Evolutionary conservation across 2,888 invertebrate genomes (phyloP).

Genomic region (Stegana nigrithorax): DNA sequence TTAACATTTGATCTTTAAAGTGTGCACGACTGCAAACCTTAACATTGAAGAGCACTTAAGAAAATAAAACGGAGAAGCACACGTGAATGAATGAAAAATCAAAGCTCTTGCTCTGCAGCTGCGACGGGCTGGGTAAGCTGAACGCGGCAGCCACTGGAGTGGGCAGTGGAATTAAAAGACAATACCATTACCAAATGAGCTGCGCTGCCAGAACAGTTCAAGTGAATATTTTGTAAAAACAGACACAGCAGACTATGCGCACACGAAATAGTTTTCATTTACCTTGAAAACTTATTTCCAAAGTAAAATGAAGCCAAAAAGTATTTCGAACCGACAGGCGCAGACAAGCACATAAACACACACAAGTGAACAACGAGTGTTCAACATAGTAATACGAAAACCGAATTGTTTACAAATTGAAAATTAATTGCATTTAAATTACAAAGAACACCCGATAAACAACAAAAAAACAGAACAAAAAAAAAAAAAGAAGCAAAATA

Average conservation of each 20-base stretch:
- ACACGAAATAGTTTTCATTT: background rate
- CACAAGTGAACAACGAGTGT: too few species aligned
- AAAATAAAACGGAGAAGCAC: background rate
- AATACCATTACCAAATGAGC: constrained; percentile 1
- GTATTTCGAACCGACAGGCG: too few species aligned
- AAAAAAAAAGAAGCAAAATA: background rate
- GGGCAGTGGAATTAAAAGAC: too few species aligned
- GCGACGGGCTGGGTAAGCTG: too few species aligned
- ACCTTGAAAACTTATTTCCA: background rate
- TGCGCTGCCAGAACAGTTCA: background rate
- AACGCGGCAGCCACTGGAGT: too few species aligned
- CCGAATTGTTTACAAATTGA: constrained; percentile 45
- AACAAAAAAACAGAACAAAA: background rate
- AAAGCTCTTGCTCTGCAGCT: too few species aligned
- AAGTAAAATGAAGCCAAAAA: background rate
- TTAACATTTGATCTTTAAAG: constrained; percentile 1
- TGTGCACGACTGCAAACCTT: background rate
- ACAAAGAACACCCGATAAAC: constrained; percentile 33
- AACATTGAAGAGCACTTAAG: constrained; percentile 5
- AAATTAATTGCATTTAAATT: constrained; percentile 54
- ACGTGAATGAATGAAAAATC: too few species aligned
- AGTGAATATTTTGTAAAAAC: too few species aligned
- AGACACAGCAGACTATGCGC: background rate
- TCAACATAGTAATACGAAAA: constrained; percentile 22
- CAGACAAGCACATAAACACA: too few species aligned